Evolutionary conservation across 2,113 vertebrate genomes (phyloP).

Genomic region (Podarcis raffonei): DNA sequence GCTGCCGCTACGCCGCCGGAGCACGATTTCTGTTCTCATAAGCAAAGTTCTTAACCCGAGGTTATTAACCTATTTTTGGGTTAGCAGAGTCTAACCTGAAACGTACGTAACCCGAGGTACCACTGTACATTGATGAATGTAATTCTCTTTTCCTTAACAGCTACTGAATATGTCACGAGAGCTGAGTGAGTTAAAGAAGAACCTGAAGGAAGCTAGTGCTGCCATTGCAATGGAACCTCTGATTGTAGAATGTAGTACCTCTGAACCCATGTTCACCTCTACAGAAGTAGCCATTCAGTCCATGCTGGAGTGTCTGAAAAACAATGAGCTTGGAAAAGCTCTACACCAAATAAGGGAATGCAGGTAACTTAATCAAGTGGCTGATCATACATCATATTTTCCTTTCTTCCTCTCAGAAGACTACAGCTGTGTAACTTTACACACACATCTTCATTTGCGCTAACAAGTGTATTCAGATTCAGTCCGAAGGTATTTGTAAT

Average conservation of each 20-base stretch:
- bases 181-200: slow-evolving; percentile 91
- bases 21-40: too few species aligned
- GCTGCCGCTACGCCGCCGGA: too few species aligned
- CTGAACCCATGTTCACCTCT: slow-evolving; percentile 83
- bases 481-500: neutral
- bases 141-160: slow-evolving; percentile 69
- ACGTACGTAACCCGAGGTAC: too few species aligned
- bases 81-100: too few species aligned
- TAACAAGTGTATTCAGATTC: neutral
- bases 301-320: slow-evolving; percentile 94
- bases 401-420: neutral
- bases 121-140: neutral
- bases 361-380: slow-evolving; percentile 79
- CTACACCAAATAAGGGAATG: slow-evolving; percentile 93
- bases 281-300: slow-evolving; percentile 94
- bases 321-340: slow-evolving; percentile 90
- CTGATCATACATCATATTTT: neutral
- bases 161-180: slow-evolving; percentile 98
- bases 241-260: slow-evolving; percentile 71
- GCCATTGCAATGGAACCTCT: slow-evolving; percentile 84
- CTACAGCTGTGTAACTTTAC: neutral
- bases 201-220: slow-evolving; percentile 88
- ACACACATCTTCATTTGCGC: neutral
- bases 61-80: too few species aligned
- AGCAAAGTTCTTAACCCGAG: too few species aligned